Percentiles rank a stretch among this genome's conserved stretches.
Conservation (phyloP, 2,888 invertebrate species). For the Pyralis farinalis region DNA sequence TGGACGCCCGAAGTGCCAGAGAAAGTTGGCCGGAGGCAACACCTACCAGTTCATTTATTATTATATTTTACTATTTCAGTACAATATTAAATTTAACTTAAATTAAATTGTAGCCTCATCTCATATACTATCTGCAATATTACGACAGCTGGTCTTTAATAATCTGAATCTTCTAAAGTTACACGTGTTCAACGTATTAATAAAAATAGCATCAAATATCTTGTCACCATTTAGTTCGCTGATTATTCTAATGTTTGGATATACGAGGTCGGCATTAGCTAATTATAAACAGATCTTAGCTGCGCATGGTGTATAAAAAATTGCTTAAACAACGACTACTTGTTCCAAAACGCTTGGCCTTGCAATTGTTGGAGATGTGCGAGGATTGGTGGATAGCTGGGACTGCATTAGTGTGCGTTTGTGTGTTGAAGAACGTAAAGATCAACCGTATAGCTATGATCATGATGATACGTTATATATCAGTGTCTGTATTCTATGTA, state of each 20-base stretch:
- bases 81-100: too few relatives aligned
- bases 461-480: too few relatives aligned
- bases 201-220: neutral
- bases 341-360: conserved; percentile 6
- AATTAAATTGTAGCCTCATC: too few relatives aligned
- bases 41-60: too few relatives aligned
- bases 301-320: neutral
- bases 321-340: neutral
- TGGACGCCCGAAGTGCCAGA: too few relatives aligned
- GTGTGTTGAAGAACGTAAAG: too few relatives aligned
- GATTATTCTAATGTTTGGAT: neutral
- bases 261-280: neutral
- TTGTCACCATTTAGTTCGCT: neutral
- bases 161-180: neutral
- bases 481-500: too few relatives aligned
- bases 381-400: conserved; percentile 21
- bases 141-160: too few relatives aligned
- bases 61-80: too few relatives aligned
- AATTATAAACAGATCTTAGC: neutral
- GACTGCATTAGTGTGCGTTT: conserved; percentile 1
- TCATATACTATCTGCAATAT: too few relatives aligned
- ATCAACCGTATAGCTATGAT: too few relatives aligned
- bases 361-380: conserved; percentile 9
- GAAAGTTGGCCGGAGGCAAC: too few relatives aligned
- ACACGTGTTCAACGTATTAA: neutral